Evolutionary conservation across 2,888 invertebrate genomes (phyloP).

Genomic region (Liodrosophila aerea): DNA sequence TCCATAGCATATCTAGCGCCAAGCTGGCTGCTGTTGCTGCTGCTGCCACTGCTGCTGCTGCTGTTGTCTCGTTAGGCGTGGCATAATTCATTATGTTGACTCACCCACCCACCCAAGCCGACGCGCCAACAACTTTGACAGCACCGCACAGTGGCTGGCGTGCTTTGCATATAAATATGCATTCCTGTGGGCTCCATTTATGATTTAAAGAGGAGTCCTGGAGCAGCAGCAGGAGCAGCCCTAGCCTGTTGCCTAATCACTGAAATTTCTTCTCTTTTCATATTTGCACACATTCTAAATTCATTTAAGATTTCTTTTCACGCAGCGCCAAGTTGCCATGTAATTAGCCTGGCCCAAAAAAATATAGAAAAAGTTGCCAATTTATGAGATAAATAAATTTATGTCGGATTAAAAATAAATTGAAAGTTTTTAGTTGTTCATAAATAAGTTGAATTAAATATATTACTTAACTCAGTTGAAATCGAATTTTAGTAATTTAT

Average conservation of each 20-base stretch:
- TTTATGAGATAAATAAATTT: too few species aligned
- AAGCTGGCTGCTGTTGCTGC: conserved; percentile 57
- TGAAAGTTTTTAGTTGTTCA: too few species aligned
- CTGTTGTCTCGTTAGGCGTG: conserved; percentile 69
- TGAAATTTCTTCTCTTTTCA: conserved; percentile 9
- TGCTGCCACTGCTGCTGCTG: background rate
- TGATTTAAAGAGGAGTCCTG: conserved; percentile 74
- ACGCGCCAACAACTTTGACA: background rate
- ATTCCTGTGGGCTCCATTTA: conserved; percentile 67
- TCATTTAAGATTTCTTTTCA: conserved; percentile 18
- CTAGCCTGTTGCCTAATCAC: conserved; percentile 53
- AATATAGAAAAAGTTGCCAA: too few species aligned
- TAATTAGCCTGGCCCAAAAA: conserved; percentile 34
- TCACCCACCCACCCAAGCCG: conserved; percentile 31
- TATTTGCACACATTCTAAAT: conserved; percentile 10
- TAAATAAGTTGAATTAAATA: too few species aligned
- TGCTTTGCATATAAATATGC: conserved; percentile 77
- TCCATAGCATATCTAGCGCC: conserved; percentile 46
- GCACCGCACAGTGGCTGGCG: conserved; percentile 26
- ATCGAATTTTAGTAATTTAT: too few species aligned
- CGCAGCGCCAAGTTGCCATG: background rate
- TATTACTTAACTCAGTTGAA: too few species aligned
- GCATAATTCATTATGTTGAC: conserved; percentile 77
- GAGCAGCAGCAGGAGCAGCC: conserved; percentile 19
- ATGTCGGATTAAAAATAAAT: too few species aligned